Base-by-base conservation (phyloP, 2,797 vertebrate genomes). In the Coccyzus lansbergi region DNA sequence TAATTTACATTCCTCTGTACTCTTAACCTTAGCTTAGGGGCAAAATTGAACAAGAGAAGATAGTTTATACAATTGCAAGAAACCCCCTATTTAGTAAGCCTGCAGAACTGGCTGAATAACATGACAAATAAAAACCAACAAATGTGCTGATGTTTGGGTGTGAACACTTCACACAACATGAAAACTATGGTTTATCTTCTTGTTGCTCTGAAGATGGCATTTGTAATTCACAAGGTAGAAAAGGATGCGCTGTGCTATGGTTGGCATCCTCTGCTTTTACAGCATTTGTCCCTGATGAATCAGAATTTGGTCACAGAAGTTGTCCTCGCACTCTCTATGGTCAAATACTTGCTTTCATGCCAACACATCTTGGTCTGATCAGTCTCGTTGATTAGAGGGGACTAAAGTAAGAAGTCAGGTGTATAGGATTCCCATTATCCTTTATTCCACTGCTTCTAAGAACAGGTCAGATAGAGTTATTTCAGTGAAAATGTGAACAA, bases 331-430 rank as follows among this genome's bases (percentile, higher is more conserved):
- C 88, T 80, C 81, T 1, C 3, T 79, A 52, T 89, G 33, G 2
- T 92, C 88, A 71, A 90, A 95, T 85, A 82, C 63, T 96, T 87
- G 44, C 64, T 91, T 88, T 88, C 44, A 55, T 51, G 70, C 93
- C 92, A 77, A 72, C 70, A 90, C 89, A 92, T 96, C 96, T 97
- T 95, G 95, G 89, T 97, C 95, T 98, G 97, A 97, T 97, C 98
- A 96, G 89, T 94, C 14, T 31, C 63, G 95, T 95, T 97, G 97
- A 97, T 97, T 97, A 97, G 89, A 96, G 94, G 44, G 38, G 38
- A 38, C 55, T 60, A 55, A 92, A 76, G 91, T 87, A 91, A 70
- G 88, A 83, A 80, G 86, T 96, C 96, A 97, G 97, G 96, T 97
- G 93, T 94, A 97, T 95, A 97, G 84, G 90, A 96, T 97, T 97